These are phyloP conservation scores for Tethya wilhelma DNA, from an alignment of 37 sponge, comb jelly and placozoan genomes.

Conservation along the genomic window DNA sequence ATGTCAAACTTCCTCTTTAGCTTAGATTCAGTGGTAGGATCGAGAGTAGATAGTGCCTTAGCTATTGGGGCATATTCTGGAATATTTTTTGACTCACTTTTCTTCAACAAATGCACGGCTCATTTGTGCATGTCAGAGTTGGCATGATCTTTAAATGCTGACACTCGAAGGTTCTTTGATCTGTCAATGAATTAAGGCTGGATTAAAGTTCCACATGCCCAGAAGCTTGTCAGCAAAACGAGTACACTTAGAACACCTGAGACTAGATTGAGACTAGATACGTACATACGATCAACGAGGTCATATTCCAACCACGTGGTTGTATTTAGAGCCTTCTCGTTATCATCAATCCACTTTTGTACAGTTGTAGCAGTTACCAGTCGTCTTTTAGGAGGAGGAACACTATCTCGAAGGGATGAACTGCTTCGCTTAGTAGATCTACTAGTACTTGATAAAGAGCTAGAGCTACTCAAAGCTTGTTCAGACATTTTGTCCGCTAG, in stretches of 20 bases:
- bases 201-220: conserved; percentile 11
- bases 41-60: conserved; percentile 13
- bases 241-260: conserved; percentile 17
- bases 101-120: conserved; percentile 16
- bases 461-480: no score
- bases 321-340: conserved; percentile 24
- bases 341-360: conserved; percentile 27
- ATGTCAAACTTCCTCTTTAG: not conserved
- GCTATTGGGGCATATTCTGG: conserved; percentile 12
- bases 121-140: conserved; percentile 4
- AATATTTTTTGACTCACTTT: not conserved
- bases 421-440: no score
- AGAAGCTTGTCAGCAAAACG: conserved; percentile 11
- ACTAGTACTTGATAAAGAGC: no score
- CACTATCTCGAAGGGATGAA: no score
- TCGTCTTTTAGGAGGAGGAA: not conserved
- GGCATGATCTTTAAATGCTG: conserved; percentile 13
- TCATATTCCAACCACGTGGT: conserved; percentile 32
- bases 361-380: conserved; percentile 8
- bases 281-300: conserved; percentile 14
- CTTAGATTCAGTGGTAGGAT: not conserved
- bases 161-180: conserved; percentile 21
- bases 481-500: no score
- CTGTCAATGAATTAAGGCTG: conserved; percentile 39
- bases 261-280: not conserved